These are phyloP conservation scores for Garra rufa DNA, from an alignment of 2,113 vertebrate genomes.

Conservation along the genomic window DNA sequence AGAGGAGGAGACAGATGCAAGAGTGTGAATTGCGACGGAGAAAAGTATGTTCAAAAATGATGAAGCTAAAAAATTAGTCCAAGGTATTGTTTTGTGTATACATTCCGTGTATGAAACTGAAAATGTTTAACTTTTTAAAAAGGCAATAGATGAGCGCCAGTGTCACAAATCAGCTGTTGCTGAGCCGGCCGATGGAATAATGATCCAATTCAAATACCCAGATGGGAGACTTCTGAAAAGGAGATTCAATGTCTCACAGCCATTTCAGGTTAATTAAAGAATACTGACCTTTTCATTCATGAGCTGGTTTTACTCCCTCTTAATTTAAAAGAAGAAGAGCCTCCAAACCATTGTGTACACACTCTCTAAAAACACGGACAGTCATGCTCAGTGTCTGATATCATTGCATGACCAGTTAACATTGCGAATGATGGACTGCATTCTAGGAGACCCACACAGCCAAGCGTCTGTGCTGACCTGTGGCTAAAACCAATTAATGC, in stretches of 20 bases:
- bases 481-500: no score
- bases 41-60: neutral
- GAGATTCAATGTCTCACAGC: neutral
- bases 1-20: neutral
- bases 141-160: neutral
- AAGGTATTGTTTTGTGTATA: neutral
- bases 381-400: no score
- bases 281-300: no score
- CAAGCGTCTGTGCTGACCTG: no score
- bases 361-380: no score
- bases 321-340: no score
- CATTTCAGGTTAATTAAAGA: constrained; percentile 7
- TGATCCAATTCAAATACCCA: neutral
- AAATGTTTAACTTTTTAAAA: neutral
- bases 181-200: neutral
- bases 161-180: neutral
- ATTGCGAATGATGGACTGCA: no score
- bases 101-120: neutral
- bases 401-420: no score
- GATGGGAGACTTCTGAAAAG: neutral
- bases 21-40: neutral
- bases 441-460: no score
- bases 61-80: neutral
- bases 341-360: no score
- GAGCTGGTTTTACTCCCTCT: no score